phyloP scores from a whole-genome alignment of 2,888 invertebrate genomes.

The Therioaphis trifolii region DNA sequence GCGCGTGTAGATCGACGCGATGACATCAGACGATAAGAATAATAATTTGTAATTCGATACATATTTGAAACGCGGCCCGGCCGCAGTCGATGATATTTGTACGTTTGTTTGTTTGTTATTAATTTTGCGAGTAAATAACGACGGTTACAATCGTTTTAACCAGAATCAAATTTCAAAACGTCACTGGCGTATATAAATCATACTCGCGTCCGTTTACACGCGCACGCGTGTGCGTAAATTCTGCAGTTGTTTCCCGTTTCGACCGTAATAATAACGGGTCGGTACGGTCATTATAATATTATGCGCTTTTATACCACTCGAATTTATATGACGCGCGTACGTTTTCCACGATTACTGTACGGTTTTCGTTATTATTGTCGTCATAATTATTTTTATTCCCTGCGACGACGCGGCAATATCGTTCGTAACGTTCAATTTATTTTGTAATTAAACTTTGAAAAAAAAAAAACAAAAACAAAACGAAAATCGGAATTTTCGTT shows the following conservation, averaged over 20 bases:
- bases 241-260: background rate
- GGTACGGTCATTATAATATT: slow-evolving; percentile 7
- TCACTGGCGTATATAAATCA: slow-evolving; percentile 5
- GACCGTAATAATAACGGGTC: slow-evolving; percentile 10
- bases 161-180: slow-evolving; percentile 30
- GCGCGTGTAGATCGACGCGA: background rate
- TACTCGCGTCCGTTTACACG: slow-evolving; percentile 4
- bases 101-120: slow-evolving; percentile 33
- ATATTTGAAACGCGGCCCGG: too few species aligned
- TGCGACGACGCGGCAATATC: background rate
- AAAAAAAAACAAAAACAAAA: too few species aligned
- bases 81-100: background rate
- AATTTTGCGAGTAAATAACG: slow-evolving; percentile 1
- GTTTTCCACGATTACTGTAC: too few species aligned
- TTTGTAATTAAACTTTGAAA: background rate
- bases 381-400: too few species aligned
- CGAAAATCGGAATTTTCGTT: too few species aligned
- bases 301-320: too few species aligned
- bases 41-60: background rate
- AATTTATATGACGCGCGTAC: too few species aligned
- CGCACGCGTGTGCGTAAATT: background rate
- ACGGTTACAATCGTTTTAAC: too few species aligned
- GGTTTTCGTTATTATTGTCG: too few species aligned
- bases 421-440: background rate
- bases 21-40: too few species aligned